Percentiles rank a stretch among this genome's conserved stretches.
Evolutionary conservation across 2,888 invertebrate species (phyloP).

Genomic region (Microctonus hyperodae): DNA sequence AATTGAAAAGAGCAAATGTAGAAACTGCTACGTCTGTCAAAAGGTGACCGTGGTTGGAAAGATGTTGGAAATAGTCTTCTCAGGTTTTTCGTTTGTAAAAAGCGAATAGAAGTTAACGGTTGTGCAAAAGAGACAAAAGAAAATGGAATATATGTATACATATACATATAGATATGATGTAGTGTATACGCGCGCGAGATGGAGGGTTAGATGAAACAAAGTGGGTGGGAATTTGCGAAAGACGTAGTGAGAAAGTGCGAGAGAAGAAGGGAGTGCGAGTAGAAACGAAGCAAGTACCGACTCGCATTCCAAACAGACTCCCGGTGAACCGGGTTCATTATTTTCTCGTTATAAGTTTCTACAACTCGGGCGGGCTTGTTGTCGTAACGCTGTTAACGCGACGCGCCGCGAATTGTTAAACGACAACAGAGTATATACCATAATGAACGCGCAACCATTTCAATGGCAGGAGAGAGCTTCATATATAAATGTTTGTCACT

Average conservation of each 20-base stretch:
- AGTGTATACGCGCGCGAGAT: conserved; percentile 27
- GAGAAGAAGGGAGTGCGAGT: conserved; percentile 12
- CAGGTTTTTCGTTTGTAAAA: conserved; percentile 5
- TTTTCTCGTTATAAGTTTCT: conserved; percentile 63
- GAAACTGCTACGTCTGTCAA: conserved; percentile 23
- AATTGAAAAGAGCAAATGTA: conserved; percentile 5
- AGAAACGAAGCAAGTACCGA: conserved; percentile 39
- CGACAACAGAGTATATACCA: conserved; percentile 39
- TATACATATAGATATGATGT: conserved; percentile 9
- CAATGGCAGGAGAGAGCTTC: neutral
- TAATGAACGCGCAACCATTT: neutral
- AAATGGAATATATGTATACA: conserved; percentile 15
- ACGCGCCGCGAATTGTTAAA: conserved; percentile 61
- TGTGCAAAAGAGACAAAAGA: conserved; percentile 1
- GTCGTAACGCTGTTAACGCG: conserved; percentile 62
- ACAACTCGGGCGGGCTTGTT: conserved; percentile 59
- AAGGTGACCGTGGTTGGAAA: conserved; percentile 17
- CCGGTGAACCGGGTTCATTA: conserved; percentile 60
- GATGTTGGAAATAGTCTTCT: conserved; percentile 11
- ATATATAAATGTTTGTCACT: neutral
- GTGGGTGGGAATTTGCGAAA: conserved; percentile 22
- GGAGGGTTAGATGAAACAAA: conserved; percentile 21
- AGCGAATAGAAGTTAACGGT: conserved; percentile 10
- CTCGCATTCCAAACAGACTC: conserved; percentile 61
- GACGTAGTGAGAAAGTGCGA: conserved; percentile 27